Conservation (phyloP, 2,797 vertebrate genomes). For the Eupleurogrammus muticus region DNA sequence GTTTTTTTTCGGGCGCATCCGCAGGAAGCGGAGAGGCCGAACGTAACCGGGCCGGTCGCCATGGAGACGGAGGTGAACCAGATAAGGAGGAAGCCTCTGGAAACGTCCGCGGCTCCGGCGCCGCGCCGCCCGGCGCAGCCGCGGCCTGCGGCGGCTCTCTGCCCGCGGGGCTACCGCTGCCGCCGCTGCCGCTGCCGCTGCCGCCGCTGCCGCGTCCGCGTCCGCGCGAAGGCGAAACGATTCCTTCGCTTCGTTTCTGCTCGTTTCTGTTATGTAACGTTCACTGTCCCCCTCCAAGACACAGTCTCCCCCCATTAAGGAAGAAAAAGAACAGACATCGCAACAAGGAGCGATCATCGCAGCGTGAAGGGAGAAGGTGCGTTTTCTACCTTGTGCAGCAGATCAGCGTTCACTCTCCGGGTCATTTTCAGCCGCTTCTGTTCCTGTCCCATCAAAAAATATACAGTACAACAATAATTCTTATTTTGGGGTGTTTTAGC, state of each 20-base stretch:
- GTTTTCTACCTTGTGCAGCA: constrained; percentile 65
- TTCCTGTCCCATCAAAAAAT: not conserved
- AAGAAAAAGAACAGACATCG: constrained; percentile 56
- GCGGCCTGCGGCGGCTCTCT: too few species aligned
- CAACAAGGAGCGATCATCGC: constrained; percentile 44
- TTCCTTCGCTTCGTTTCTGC: too few species aligned
- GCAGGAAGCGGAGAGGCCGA: constrained; percentile 46
- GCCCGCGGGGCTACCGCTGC: too few species aligned
- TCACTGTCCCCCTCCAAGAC: constrained; percentile 44
- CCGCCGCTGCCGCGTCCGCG: not conserved
- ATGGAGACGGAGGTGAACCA: constrained; percentile 58
- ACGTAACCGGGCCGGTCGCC: constrained; percentile 47
- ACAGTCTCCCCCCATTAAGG: constrained; percentile 3
- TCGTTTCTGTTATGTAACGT: constrained; percentile 63
- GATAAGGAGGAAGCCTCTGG: constrained; percentile 23
- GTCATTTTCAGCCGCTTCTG: constrained; percentile 52
- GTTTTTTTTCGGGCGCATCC: constrained; percentile 38
- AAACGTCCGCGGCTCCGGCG: not conserved
- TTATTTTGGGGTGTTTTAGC: constrained; percentile 5
- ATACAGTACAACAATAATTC: not conserved
- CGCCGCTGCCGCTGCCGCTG: not conserved
- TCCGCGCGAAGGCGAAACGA: not conserved
- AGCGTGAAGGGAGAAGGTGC: constrained; percentile 2
- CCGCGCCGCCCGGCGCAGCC: too few species aligned
- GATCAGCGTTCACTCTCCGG: constrained; percentile 43